Percentiles rank a stretch among this genome's conserved stretches.
phyloP scores from a whole-genome alignment of 2,888 invertebrate genomes.

The Drosophila cognata region DNA sequence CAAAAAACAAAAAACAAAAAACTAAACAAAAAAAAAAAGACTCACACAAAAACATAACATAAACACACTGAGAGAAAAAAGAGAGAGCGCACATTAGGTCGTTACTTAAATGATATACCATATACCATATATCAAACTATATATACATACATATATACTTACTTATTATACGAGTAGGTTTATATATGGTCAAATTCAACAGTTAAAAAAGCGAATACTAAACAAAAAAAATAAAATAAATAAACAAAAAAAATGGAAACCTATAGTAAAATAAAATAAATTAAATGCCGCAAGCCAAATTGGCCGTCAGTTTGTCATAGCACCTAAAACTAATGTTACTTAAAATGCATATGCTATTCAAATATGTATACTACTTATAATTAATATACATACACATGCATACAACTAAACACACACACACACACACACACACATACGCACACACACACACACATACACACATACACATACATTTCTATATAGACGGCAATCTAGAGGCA shows the following conservation, averaged over 20 bases:
- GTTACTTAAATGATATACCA: conserved; percentile 63
- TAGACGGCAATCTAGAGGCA: conserved; percentile 53
- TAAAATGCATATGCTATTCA: conserved; percentile 47
- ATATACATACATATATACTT: conserved; percentile 16
- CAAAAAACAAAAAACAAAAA: conserved; percentile 27
- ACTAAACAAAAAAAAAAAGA: conserved; percentile 31
- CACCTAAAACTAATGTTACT: conserved; percentile 68
- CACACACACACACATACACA: conserved; percentile 10
- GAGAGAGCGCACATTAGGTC: conserved; percentile 52
- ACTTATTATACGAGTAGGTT: conserved; percentile 44
- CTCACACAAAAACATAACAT: conserved; percentile 22
- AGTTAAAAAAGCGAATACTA: conserved; percentile 49
- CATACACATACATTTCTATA: conserved; percentile 19
- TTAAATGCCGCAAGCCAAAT: conserved; percentile 61
- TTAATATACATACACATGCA: conserved; percentile 26
- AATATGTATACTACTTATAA: conserved; percentile 42
- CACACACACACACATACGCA: conserved; percentile 9
- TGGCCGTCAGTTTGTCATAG: conserved; percentile 70
- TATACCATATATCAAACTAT: conserved; percentile 20
- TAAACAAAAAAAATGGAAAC: neutral
- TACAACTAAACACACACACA: conserved; percentile 1
- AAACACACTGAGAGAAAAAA: conserved; percentile 25
- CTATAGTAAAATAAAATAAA: conserved; percentile 12
- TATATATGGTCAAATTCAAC: conserved; percentile 30
- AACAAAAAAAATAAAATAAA: conserved; percentile 13